Evolutionary conservation across 1,140 invertebrate genomes (phyloP).

Genomic region (Protaetia brevitarsis): DNA sequence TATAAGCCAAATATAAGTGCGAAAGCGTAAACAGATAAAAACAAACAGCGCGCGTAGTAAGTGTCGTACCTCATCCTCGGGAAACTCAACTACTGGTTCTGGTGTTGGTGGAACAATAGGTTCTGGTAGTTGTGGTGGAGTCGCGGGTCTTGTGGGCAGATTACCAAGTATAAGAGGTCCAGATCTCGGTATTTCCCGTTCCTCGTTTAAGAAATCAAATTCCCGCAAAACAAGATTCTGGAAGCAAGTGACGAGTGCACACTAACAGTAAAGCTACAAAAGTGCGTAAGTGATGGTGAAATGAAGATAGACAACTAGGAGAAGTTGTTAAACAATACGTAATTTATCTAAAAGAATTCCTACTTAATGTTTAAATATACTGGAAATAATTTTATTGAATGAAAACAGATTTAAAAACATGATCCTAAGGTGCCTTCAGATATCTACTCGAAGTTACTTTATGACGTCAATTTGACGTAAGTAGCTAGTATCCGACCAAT

Average conservation of each 20-base stretch:
- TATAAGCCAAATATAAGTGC: not conserved
- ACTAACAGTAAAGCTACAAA: conserved; percentile 11
- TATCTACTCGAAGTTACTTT: too few relatives aligned
- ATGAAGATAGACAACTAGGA: not conserved
- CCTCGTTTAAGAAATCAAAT: conserved; percentile 85
- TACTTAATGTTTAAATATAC: not conserved
- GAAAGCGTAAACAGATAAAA: not conserved
- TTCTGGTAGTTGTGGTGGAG: conserved; percentile 43
- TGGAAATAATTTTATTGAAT: too few relatives aligned
- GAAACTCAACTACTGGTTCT: conserved; percentile 74
- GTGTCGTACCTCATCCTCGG: conserved; percentile 68
- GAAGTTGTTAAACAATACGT: not conserved
- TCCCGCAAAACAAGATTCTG: conserved; percentile 79
- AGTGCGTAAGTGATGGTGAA: not conserved
- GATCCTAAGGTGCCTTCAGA: too few relatives aligned
- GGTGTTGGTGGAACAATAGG: conserved; percentile 63
- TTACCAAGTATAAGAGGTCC: conserved; percentile 43
- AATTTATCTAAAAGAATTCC: not conserved
- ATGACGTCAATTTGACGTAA: too few relatives aligned
- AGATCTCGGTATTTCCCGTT: conserved; percentile 55
- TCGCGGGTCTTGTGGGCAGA: conserved; percentile 48
- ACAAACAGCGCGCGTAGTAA: not conserved
- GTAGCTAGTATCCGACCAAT: too few relatives aligned
- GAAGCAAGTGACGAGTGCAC: conserved; percentile 40
- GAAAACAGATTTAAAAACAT: too few relatives aligned